phyloP scores from a whole-genome alignment of 2,888 invertebrate genomes.

The Tetragonula carbonaria region DNA sequence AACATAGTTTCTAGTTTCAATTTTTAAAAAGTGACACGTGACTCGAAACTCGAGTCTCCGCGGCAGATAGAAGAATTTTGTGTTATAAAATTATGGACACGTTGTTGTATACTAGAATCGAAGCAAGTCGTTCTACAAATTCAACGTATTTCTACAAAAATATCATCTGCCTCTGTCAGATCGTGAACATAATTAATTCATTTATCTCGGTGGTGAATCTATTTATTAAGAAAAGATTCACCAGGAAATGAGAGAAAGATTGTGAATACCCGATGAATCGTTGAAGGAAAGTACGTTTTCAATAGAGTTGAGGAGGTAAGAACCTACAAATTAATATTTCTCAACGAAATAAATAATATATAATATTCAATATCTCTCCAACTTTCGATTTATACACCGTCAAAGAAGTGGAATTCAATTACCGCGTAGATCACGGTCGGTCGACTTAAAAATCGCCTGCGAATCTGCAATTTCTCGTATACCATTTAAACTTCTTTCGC shows the following conservation, averaged over 20 bases:
- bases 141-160: too few species aligned
- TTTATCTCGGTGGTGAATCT: too few species aligned
- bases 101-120: background rate
- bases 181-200: too few species aligned
- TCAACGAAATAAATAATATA: too few species aligned
- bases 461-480: background rate
- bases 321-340: too few species aligned
- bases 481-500: conserved; percentile 12
- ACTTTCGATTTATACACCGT: background rate
- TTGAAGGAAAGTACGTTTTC: too few species aligned
- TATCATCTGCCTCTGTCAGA: too few species aligned
- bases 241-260: too few species aligned
- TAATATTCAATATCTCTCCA: background rate
- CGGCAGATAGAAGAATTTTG: background rate
- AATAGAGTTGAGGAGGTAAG: too few species aligned
- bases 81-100: background rate
- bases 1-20: background rate
- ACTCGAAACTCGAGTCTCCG: background rate
- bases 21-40: background rate
- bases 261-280: too few species aligned
- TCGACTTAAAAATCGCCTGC: background rate
- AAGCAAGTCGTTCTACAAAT: too few species aligned
- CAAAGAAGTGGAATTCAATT: background rate
- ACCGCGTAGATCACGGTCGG: background rate
- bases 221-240: too few species aligned